Conservation (phyloP, 2,888 invertebrate species). For the Antheraea assamensis region DNA sequence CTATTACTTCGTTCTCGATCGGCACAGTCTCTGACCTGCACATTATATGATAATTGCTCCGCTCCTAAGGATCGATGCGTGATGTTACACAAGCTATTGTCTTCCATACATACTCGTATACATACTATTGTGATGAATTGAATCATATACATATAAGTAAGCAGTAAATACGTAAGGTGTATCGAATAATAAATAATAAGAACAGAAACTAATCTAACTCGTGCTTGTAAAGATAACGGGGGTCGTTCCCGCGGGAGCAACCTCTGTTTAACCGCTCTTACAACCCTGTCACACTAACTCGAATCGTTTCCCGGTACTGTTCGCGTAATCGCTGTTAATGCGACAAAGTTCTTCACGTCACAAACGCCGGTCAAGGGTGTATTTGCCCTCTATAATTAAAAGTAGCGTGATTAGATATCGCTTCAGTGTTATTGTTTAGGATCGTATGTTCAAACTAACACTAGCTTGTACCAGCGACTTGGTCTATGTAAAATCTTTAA, state of each 20-base stretch:
- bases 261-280: slow-evolving; percentile 52
- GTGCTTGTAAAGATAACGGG: slow-evolving; percentile 70
- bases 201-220: slow-evolving; percentile 77
- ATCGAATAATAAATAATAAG: slow-evolving; percentile 62
- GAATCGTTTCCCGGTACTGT: not conserved
- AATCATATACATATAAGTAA: not conserved
- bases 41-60: no score
- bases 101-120: no score
- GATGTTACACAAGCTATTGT: no score
- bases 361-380: slow-evolving; percentile 21
- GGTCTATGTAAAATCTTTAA: not conserved
- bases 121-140: no score
- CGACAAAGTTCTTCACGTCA: not conserved
- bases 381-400: slow-evolving; percentile 10
- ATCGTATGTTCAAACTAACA: not conserved
- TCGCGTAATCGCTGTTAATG: not conserved
- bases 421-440: not conserved
- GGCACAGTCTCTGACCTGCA: no score
- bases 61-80: no score
- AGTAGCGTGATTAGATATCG: slow-evolving; percentile 4
- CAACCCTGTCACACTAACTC: slow-evolving; percentile 14
- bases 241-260: slow-evolving; percentile 54
- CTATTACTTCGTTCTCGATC: no score
- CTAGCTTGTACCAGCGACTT: not conserved
- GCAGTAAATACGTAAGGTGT: slow-evolving; percentile 18